phyloP scores from a whole-genome alignment of 2,113 vertebrate genomes.

The Columbina picui region DNA sequence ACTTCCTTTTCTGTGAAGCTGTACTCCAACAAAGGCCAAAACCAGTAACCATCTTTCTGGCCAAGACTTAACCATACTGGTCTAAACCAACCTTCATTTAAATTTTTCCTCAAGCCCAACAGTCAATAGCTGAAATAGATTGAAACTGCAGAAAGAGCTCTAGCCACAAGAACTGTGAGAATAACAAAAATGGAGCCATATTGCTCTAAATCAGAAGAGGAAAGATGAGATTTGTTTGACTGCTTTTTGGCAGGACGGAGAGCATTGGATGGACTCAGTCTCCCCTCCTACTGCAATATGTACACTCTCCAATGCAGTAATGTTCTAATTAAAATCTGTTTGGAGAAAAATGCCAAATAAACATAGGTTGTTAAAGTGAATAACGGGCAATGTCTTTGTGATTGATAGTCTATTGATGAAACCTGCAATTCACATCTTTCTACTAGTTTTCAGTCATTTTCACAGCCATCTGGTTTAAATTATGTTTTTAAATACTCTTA shows the following conservation, averaged over 20 bases:
- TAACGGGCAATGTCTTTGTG: not conserved
- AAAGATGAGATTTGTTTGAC: not conserved
- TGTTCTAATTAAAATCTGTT: not conserved
- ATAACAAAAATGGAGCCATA: not conserved
- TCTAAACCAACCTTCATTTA: not conserved
- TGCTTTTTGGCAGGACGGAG: not conserved
- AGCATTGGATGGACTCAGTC: not conserved
- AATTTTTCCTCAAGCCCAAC: not conserved
- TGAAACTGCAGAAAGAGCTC: not conserved
- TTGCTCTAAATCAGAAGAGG: not conserved
- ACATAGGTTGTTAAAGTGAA: not conserved
- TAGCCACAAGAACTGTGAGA: not conserved
- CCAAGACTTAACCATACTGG: not conserved
- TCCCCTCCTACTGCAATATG: not conserved
- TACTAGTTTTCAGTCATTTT: not conserved
- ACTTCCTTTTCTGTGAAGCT: not conserved
- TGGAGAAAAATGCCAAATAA: constrained; percentile 16
- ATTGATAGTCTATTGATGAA: not conserved
- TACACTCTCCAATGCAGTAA: not conserved
- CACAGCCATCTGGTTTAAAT: not conserved
- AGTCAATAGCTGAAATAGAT: not conserved
- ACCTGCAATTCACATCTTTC: not conserved
- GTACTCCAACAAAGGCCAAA: not conserved
- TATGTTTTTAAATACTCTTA: not conserved
- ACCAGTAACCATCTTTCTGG: not conserved